Base-by-base conservation (phyloP, 2,113 vertebrate species). In the Corapipo altera region DNA sequence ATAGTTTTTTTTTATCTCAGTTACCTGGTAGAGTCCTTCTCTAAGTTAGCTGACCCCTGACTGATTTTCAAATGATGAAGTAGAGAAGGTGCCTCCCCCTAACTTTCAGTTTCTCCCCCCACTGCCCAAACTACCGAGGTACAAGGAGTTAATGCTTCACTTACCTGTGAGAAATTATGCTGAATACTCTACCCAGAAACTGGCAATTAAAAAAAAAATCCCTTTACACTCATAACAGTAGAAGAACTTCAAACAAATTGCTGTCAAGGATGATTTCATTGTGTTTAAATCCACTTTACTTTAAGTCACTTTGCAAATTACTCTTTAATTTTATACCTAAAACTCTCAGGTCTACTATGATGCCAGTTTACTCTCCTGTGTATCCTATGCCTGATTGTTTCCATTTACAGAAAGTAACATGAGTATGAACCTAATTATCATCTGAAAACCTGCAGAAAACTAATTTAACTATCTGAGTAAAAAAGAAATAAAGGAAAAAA, bases 181-280 rank as follows among this genome's bases (percentile, higher is more conserved):
- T 46, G 17, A 85, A 85, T 65, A 73, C 74, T 83, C 83, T 92
- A 83, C 95, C 91, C 91, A 91, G 96, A 97, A 97, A 93, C 81
- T 39, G 27, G 65, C 54, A 94, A 89, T 91, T 87, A 55, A 33
- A 62, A 69, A 80, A 80, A 88, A 96, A 97, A 93, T 76, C 82
- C 97, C 95, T 97, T 94, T 80, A 93, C 91, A 91, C 70, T 89
- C 93, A 96, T 94, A 92, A 91, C 91, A 95, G 94, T 67, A 93
- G 91, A 96, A 97, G 87, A 96, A 91, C 83, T 89, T 89, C 70
- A 95, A 91, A 62, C 85, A 94, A 84, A 69, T 62, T 82, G 88
- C 92, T 95, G 92, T 95, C 88, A 94, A 90, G 84, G 85, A 96
- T 89, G 94, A 93, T 93, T 96, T 94, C 91, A 93, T 52, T 96